These are phyloP conservation scores for Vidua chalybeata DNA, from an alignment of 2,113 vertebrate genomes.

Conservation along the genomic window DNA sequence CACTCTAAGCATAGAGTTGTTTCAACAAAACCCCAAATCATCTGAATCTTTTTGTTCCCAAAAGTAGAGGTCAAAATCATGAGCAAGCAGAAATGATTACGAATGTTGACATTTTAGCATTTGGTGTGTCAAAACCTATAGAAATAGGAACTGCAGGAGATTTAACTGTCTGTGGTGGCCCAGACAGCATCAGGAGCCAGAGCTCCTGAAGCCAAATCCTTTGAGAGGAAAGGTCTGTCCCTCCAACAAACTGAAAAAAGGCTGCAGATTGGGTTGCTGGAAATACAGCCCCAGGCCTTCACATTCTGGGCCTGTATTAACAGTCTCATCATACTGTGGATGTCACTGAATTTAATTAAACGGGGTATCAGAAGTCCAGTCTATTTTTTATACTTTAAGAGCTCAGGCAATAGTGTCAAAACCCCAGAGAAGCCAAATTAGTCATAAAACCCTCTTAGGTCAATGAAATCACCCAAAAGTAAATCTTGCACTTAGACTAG, in stretches of 20 bases:
- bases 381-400: not conserved
- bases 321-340: not conserved
- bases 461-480: conserved; percentile 19
- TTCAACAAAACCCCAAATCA: not conserved
- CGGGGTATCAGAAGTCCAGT: not conserved
- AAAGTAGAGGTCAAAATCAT: not conserved
- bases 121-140: not conserved
- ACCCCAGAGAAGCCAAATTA: conserved; percentile 3
- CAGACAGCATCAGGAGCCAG: not conserved
- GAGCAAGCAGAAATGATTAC: not conserved
- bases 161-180: not conserved
- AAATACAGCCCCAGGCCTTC: not conserved
- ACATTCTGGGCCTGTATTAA: not conserved
- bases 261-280: not conserved
- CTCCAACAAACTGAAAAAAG: not conserved
- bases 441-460: not conserved
- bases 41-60: not conserved
- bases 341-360: conserved; percentile 2
- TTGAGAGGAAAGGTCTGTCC: not conserved
- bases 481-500: conserved; percentile 4
- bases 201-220: not conserved
- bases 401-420: not conserved
- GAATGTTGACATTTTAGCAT: not conserved
- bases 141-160: not conserved
- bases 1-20: not conserved